Percentiles rank a stretch among this genome's conserved stretches.
Conservation (phyloP, 2,888 invertebrate genomes). For the Cosmorhoe ocellata region DNA sequence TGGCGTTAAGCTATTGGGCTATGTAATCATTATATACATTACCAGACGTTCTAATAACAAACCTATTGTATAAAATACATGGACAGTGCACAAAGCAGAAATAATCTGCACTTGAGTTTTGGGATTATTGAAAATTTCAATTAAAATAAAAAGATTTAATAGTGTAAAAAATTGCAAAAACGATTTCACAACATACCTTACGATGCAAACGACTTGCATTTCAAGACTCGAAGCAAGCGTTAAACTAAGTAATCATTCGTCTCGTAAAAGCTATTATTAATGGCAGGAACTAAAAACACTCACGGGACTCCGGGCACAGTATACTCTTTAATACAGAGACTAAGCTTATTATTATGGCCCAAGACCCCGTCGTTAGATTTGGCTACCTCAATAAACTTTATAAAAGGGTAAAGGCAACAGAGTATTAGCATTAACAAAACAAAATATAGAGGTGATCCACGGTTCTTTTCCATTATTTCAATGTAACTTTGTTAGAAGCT, state of each 20-base stretch:
- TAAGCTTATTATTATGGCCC: neutral
- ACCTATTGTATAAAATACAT: too few species aligned
- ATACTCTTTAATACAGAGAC: constrained; percentile 1
- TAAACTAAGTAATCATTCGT: constrained; percentile 44
- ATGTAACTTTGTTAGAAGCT: neutral
- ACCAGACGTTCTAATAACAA: neutral
- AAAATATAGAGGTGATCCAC: too few species aligned
- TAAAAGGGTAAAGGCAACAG: too few species aligned
- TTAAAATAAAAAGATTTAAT: neutral
- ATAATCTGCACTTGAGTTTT: too few species aligned
- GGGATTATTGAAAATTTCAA: too few species aligned
- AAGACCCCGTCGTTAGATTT: too few species aligned
- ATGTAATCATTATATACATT: constrained; percentile 3
- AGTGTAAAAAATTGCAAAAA: constrained; percentile 9
- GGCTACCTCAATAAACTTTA: too few species aligned
- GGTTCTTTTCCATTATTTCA: too few species aligned
- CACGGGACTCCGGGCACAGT: constrained; percentile 32
- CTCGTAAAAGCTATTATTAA: constrained; percentile 47
- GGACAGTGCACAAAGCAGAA: too few species aligned
- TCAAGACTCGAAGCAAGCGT: constrained; percentile 36
- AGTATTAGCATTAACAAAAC: too few species aligned
- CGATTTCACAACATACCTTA: constrained; percentile 26
- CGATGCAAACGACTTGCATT: constrained; percentile 23
- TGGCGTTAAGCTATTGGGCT: constrained; percentile 21
- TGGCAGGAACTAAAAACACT: constrained; percentile 44